Percentiles rank a stretch among this genome's conserved stretches.
Evolutionary conservation across 2,888 invertebrate species (phyloP).

Genomic region (Chelonus formosanus): DNA sequence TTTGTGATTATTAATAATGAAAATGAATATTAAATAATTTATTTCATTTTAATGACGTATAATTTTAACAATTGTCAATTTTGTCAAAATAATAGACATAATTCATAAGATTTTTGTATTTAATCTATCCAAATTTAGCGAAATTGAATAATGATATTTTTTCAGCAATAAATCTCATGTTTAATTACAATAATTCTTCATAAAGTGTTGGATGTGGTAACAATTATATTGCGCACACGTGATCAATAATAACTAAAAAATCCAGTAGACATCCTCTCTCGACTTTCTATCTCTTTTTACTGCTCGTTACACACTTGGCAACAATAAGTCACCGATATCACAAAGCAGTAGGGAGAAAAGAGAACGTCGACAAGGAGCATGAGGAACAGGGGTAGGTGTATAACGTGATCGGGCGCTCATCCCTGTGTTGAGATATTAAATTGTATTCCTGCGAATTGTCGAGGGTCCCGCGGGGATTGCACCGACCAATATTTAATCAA

Average conservation of each 20-base stretch:
- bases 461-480: conserved; percentile 40
- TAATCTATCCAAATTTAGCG: too few species aligned
- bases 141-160: too few species aligned
- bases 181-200: too few species aligned
- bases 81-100: too few species aligned
- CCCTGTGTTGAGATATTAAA: conserved; percentile 35
- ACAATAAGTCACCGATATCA: neutral
- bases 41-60: too few species aligned
- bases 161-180: too few species aligned
- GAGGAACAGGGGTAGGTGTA: conserved; percentile 9
- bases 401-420: conserved; percentile 26
- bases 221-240: neutral
- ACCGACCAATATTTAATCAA: conserved; percentile 63
- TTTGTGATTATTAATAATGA: too few species aligned
- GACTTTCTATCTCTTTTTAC: too few species aligned
- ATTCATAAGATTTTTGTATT: too few species aligned
- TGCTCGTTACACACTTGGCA: neutral
- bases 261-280: neutral
- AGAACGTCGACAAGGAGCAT: neutral
- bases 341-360: neutral
- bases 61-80: too few species aligned
- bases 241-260: conserved; percentile 7
- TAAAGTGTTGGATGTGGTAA: too few species aligned
- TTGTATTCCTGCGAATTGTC: conserved; percentile 36
- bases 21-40: too few species aligned